Percentiles rank a stretch among this genome's conserved stretches.
phyloP scores from a whole-genome alignment of 2,113 vertebrate species.

The Proteles cristata region DNA sequence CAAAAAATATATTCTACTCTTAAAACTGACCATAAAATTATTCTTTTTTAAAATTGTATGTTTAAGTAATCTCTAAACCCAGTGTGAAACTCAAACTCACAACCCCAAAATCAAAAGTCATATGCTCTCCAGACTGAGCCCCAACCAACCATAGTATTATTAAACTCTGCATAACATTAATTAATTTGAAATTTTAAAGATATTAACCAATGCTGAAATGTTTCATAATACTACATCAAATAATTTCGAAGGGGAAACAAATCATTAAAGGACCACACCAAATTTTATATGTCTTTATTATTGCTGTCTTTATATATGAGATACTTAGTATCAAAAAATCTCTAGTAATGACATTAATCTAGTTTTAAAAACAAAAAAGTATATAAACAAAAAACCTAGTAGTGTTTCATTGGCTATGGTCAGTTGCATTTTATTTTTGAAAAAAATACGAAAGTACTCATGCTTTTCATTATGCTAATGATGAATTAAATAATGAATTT shows the following conservation, averaged over 20 bases:
- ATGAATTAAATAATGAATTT: slow-evolving; percentile 14
- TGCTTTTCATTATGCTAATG: slow-evolving; percentile 29
- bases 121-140: no score
- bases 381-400: background rate
- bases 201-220: slow-evolving; percentile 32
- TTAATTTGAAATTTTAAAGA: slow-evolving; percentile 20
- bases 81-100: no score
- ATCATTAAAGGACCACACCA: background rate
- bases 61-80: no score
- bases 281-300: background rate
- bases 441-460: background rate
- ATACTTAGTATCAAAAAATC: background rate
- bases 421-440: slow-evolving; percentile 55
- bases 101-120: no score
- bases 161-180: slow-evolving; percentile 35
- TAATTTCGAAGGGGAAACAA: slow-evolving; percentile 1
- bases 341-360: slow-evolving; percentile 16
- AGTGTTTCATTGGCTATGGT: background rate
- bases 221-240: background rate
- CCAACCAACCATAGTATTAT: background rate
- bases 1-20: background rate
- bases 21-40: background rate
- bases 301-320: background rate
- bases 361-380: slow-evolving; percentile 11
- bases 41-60: no score